Percentiles rank a stretch among this genome's conserved stretches.
Evolutionary conservation across 2,113 vertebrate genomes (phyloP).

Genomic region (Trogon melanurus): DNA sequence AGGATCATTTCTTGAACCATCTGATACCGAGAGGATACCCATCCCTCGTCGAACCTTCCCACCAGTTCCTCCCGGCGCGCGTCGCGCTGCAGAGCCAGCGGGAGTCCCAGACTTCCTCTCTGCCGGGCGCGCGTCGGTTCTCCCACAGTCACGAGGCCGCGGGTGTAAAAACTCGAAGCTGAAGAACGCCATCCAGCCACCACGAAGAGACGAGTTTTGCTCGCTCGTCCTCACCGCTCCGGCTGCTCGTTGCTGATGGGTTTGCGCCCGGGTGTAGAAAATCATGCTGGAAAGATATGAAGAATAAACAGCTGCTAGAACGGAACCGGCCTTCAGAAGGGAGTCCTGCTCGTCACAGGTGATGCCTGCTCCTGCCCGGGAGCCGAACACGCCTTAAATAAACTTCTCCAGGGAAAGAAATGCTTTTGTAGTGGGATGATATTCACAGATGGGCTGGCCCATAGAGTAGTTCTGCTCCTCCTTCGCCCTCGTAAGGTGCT

Average conservation of each 20-base stretch:
- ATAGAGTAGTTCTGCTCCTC: neutral
- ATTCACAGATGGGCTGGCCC: neutral
- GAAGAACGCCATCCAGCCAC: neutral
- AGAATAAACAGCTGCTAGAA: neutral
- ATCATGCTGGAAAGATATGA: neutral
- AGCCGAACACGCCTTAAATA: neutral
- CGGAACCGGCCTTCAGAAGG: neutral
- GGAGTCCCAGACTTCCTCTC: neutral
- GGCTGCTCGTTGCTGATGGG: neutral
- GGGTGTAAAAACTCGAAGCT: neutral
- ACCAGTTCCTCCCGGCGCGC: neutral
- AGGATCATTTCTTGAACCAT: neutral
- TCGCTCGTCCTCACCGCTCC: neutral
- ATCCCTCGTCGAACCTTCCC: neutral
- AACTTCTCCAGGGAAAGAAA: neutral
- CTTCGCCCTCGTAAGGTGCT: neutral
- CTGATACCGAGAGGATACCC: neutral
- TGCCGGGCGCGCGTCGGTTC: rapidly evolving
- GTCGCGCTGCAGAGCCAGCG: neutral
- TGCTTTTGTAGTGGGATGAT: neutral
- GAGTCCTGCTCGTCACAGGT: neutral
- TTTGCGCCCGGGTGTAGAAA: neutral
- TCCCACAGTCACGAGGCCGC: neutral
- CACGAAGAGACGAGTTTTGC: neutral
- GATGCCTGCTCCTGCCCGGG: neutral